Base-by-base conservation (phyloP, 2,888 invertebrate genomes). In the Globia sparganii region DNA sequence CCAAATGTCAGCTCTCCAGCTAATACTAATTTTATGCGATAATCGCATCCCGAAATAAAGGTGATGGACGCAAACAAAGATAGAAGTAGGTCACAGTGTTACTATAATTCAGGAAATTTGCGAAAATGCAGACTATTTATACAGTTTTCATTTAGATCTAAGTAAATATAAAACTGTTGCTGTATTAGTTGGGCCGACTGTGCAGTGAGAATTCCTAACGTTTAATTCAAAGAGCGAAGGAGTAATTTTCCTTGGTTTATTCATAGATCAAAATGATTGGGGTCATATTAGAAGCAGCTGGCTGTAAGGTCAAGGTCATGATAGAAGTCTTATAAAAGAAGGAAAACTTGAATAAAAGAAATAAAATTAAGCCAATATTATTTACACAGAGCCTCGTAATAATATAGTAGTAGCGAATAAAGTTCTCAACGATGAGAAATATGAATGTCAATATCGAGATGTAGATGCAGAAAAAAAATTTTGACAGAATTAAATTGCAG, bases 1-100 rank as follows among this genome's bases (percentile, higher is more conserved):
- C n/a, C 13, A 61, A 75, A 74, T 61, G 75, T 74, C 65, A 74
- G 75, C 28, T 70, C 69, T 65, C 65, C 78, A 56, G 69, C 78
- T 34, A 40, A 66, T 34, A 28, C 65, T 71, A 67, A 69, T 69
- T 59, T n/a, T 31, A 65, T 37, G 21, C 43, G 65, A 80, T 76
- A 68, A 75, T 70, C 58, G 15, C 37, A 70, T 70, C 34, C 56
- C 15, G 9, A 62, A 67, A 77, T 70, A 82, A 66, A 77, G 59
- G 53, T 67, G 78, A 73, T 40, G 61, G 28, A 43, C 28, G n/a
- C 11, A 28, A 58, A 49, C 43, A 18, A 28, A 61, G 4, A 78
- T 43, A 53, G 25, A 81, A 67, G 46, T 43, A 84, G 81, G 61
- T 62, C 66, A 37, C 64, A 61, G 15, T 34, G 13, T 28, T 46